A percentile compares a stretch with the other conserved stretches of the same genome.
phyloP scores from a whole-genome alignment of 2,797 vertebrate species.

The Danio albolineatus region DNA sequence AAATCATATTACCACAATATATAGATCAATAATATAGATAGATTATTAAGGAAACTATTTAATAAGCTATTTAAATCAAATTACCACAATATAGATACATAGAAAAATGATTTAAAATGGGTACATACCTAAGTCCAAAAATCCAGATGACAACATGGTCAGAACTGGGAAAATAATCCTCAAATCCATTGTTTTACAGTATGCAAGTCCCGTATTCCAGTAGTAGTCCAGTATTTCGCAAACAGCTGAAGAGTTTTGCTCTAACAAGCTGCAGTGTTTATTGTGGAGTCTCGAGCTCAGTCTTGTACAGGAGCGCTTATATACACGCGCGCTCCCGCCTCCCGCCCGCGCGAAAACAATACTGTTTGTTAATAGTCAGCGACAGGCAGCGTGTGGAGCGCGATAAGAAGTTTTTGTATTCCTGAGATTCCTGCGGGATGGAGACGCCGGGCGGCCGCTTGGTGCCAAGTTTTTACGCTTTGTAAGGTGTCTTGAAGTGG shows the following conservation, averaged over 20 bases:
- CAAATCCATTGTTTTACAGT: conserved; percentile 81
- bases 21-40: background rate
- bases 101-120: background rate
- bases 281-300: conserved; percentile 65
- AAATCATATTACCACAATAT: background rate
- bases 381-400: conserved; percentile 81
- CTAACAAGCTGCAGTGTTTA: background rate
- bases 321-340: conserved; percentile 71
- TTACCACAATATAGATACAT: no score
- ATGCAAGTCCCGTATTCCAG: conserved; percentile 17
- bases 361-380: conserved; percentile 86
- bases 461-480: conserved; percentile 48
- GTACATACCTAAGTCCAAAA: conserved; percentile 74
- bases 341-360: conserved; percentile 78
- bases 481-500: conserved; percentile 58
- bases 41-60: no score
- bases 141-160: conserved; percentile 74
- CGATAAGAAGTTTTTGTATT: conserved; percentile 83
- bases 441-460: conserved; percentile 73
- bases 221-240: conserved; percentile 22
- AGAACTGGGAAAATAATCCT: conserved; percentile 80
- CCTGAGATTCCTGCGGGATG: conserved; percentile 71
- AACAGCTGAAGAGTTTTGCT: background rate
- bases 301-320: conserved; percentile 80
- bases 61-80: background rate